Base-by-base conservation (phyloP, 1,140 invertebrate genomes). In the Kradibia gibbosae region DNA sequence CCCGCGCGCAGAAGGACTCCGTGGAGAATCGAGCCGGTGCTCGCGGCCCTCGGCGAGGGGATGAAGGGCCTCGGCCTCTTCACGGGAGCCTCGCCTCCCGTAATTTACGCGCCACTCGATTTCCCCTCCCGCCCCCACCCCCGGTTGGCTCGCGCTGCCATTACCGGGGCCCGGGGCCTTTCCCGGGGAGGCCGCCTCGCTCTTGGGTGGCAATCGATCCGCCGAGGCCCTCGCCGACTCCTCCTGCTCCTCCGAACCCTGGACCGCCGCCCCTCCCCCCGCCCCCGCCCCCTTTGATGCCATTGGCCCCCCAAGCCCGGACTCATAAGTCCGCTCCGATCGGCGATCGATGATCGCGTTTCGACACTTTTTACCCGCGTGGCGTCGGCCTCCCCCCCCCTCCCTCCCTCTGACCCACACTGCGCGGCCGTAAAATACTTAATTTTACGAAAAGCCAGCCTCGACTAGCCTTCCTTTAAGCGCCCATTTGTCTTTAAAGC, bases 21-120 rank as follows among this genome's bases (percentile, higher is more conserved):
- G 88, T 91, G 86, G 85, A 89, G 86, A 91, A 91, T 91, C 86
- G 78, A 87, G 86, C 83, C 85, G 85, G 75, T 80, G 84, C 22
- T n/a, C 36, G 39, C 39, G 17, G 4, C 3, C 25, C 22, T 42
- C 45, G 20, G 22, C 22, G 15, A 53, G 15, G 50, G 50, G 50
- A 20, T 11, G 42, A 13, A 13, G 42, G 42, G 7, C 42, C 42
- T 45, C 42, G 42, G 13, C 42, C 42, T 45, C 5, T 45, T 5
- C 42, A 1, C 11, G 31, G 4, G n/a, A 4, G 65, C 39, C 2
- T 15, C 50, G 28, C 50, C 31, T 36, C 31, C 53, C 34, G 31
- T 74, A 80, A 80, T 74, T 80, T 80, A 80, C 65, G 55, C 71
- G 55, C 71, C 31, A n/a, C 31, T 55, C 62, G 76, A 53, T 78